Conservation (phyloP, 1,140 invertebrate species). For the Harlomillsia oculata region DNA sequence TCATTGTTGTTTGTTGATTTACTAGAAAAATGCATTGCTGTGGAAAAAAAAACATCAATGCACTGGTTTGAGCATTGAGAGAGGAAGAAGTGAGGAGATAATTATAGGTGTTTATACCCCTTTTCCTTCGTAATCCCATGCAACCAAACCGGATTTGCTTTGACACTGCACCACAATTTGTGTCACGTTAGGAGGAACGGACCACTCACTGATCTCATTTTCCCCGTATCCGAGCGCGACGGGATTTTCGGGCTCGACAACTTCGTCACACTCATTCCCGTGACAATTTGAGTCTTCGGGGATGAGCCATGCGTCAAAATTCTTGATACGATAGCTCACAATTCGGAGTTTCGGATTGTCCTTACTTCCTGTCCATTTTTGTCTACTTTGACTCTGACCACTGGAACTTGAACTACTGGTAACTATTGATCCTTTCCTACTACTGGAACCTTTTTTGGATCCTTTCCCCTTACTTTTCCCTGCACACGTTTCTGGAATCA, state of each 20-base stretch:
- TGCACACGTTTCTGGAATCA: background rate
- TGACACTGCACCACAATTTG: conserved; percentile 20
- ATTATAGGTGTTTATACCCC: conserved; percentile 5
- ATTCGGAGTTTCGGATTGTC: conserved; percentile 16
- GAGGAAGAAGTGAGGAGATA: too few species aligned
- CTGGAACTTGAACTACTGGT: background rate
- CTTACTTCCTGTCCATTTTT: background rate
- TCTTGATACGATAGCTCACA: conserved; percentile 7
- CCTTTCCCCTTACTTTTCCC: background rate
- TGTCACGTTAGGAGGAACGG: conserved; percentile 22
- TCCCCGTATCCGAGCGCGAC: conserved; percentile 3
- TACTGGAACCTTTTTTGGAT: too few species aligned
- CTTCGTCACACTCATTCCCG: conserved; percentile 5
- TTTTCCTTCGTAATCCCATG: conserved; percentile 23
- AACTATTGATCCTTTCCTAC: too few species aligned
- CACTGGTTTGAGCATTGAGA: too few species aligned
- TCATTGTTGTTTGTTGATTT: too few species aligned
- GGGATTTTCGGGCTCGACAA: conserved; percentile 5
- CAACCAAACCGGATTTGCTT: conserved; percentile 21
- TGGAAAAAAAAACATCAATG: too few species aligned
- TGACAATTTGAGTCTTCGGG: conserved; percentile 14
- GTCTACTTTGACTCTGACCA: too few species aligned
- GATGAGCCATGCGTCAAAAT: conserved; percentile 3
- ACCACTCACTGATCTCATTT: conserved; percentile 19
- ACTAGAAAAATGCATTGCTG: too few species aligned